A percentile compares a stretch with the other conserved stretches of the same genome.
These are phyloP conservation scores for Campylomormyrus tamandua DNA, from an alignment of 2,113 vertebrate genomes.

Conservation along the genomic window DNA sequence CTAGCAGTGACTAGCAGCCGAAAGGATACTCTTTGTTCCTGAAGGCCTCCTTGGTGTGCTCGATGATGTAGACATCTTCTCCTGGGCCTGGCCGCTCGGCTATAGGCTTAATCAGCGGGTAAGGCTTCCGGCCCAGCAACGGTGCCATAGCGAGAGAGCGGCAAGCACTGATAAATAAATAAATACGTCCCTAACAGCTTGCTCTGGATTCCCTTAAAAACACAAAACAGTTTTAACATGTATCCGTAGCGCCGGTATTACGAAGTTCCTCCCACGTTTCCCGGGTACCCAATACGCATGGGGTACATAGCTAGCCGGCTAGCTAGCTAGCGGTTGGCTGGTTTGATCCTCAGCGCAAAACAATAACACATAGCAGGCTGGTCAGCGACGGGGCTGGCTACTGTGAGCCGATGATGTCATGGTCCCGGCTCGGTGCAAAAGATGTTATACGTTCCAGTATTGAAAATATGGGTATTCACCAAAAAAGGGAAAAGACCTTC, in stretches of 20 bases:
- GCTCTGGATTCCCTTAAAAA: not conserved
- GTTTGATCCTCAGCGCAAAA: constrained; percentile 48
- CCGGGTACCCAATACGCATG: constrained; percentile 38
- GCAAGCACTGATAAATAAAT: not conserved
- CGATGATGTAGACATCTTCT: constrained; percentile 78
- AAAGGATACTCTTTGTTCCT: constrained; percentile 94
- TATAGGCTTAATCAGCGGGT: constrained; percentile 79
- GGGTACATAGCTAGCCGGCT: constrained; percentile 26
- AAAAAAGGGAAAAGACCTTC: not conserved
- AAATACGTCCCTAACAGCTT: not conserved
- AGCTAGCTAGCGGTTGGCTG: constrained; percentile 46
- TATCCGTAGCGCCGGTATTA: constrained; percentile 29
- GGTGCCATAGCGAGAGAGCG: constrained; percentile 75
- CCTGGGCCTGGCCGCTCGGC: constrained; percentile 69
- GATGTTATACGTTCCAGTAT: constrained; percentile 37
- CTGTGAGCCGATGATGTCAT: constrained; percentile 27
- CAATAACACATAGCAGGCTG: constrained; percentile 48
- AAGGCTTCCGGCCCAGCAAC: constrained; percentile 89
- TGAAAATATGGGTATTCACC: constrained; percentile 7
- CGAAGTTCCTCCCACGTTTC: constrained; percentile 38
- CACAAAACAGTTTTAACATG: constrained; percentile 35
- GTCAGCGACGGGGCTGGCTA: not conserved
- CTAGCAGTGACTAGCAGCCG: not conserved
- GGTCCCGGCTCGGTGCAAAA: not conserved
- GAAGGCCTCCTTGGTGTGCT: constrained; percentile 92